Base-by-base conservation (phyloP, 2,888 invertebrate genomes). In the Conistra vaccinii region DNA sequence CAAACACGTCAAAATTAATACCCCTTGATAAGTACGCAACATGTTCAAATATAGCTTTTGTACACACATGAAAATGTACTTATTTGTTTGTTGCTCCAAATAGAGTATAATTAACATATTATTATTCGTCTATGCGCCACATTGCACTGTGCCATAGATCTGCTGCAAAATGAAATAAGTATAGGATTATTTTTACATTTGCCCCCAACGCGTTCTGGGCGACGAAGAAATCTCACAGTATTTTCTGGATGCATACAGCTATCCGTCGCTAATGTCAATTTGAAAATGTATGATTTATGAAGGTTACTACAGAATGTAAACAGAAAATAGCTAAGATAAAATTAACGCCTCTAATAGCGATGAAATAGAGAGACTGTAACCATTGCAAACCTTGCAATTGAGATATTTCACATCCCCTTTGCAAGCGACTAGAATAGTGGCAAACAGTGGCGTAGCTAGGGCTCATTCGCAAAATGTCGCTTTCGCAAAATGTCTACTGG, bases 1-100 rank as follows among this genome's bases (percentile, higher is more conserved):
- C 53, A 81, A 69, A 79, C 66, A 76, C 53, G 76, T 67, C 84
- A 79, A 73, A 70, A 60, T 68, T 66, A 71, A 84, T 71, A 72
- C 26, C 55, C 26, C 35, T 70, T 74, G 74, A 68, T 75, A 75
- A 57, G 60, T 53, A 61, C 53, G 42, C 14, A 55, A 62, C 61
- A 26, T 42, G 55, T 58, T 20, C 51, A 69, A 66, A 69, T 69
- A 53, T 62, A 70, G 42, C 61, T 55, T 26, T 48, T 58, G 65
- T 71, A 69, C 26, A 65, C 61, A 69, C 29, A 60, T 67, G 63
- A 65, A 68, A 63, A 68, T 84, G 26, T 62, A 12, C 10, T 26
- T 45, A 29, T 48, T 60, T 63, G 60, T 67, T 66, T 65, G 29
- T 35, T 65, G 32, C 62, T 29, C 14, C 23, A 61, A 39, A 66